These are phyloP conservation scores for Xestoiulus laeticollis DNA, from an alignment of 2,888 invertebrate genomes.

Conservation along the genomic window DNA sequence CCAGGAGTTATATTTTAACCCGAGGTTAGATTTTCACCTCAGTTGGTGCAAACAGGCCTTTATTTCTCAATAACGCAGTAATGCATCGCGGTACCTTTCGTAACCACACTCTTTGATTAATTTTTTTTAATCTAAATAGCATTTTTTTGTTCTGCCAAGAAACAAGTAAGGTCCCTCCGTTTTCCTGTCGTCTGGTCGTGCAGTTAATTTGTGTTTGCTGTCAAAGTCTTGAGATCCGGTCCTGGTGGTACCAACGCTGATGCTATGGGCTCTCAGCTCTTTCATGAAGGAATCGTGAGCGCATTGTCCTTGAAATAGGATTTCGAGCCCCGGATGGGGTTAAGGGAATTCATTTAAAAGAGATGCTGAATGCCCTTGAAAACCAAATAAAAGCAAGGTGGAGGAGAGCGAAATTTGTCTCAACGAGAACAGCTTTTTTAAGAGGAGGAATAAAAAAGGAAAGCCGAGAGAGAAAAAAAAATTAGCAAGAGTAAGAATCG, in stretches of 20 bases:
- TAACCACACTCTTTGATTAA: too few relatives aligned
- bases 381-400: neutral
- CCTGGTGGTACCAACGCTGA: neutral
- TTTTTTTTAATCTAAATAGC: too few relatives aligned
- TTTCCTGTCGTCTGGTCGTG: neutral
- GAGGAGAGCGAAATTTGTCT: slow-evolving; percentile 8
- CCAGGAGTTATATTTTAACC: too few relatives aligned
- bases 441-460: neutral
- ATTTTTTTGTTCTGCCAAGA: neutral
- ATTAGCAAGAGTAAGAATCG: too few relatives aligned
- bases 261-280: neutral
- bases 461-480: neutral
- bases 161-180: neutral
- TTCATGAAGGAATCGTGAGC: neutral
- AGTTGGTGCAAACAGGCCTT: too few relatives aligned
- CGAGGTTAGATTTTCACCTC: too few relatives aligned
- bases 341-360: neutral
- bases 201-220: too few relatives aligned
- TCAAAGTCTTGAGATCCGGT: neutral
- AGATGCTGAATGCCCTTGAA: slow-evolving; percentile 5
- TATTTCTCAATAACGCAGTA: too few relatives aligned
- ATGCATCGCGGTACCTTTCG: too few relatives aligned
- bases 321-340: slow-evolving; percentile 26
- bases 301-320: neutral
- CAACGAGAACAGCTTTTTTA: neutral